Percentiles rank a stretch among this genome's conserved stretches.
Conservation (phyloP, 2,888 invertebrate species). For the Piscicola geometra region DNA sequence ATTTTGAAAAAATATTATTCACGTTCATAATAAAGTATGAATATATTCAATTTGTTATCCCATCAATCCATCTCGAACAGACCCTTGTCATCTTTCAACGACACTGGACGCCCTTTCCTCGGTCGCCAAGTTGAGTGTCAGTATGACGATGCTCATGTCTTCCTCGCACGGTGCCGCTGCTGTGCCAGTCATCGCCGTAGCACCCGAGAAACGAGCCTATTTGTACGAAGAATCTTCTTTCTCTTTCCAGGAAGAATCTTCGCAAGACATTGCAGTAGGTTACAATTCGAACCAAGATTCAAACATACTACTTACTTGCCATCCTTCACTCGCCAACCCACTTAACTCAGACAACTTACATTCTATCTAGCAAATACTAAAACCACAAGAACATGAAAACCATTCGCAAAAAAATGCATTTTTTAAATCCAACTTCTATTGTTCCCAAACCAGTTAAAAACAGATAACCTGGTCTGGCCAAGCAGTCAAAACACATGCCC, state of each 20-base stretch:
- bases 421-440: background rate
- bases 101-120: slow-evolving; percentile 42
- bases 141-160: slow-evolving; percentile 45
- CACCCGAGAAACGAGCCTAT: background rate
- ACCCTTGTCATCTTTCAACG: slow-evolving; percentile 40
- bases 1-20: background rate
- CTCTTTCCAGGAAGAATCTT: slow-evolving; percentile 9
- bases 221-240: slow-evolving; percentile 14
- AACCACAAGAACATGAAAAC: background rate
- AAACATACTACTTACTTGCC: background rate
- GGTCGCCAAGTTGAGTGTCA: slow-evolving; percentile 43
- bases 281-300: background rate
- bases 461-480: background rate
- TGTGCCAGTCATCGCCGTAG: background rate
- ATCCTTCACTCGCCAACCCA: background rate
- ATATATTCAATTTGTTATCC: background rate
- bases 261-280: background rate
- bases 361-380: background rate
- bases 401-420: background rate
- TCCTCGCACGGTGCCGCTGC: slow-evolving; percentile 28
- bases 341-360: background rate
- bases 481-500: background rate
- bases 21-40: background rate
- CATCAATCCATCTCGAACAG: slow-evolving; percentile 25
- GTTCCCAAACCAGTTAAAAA: background rate